Conservation (phyloP, 1,140 invertebrate genomes). For the Papilio dardanus region DNA sequence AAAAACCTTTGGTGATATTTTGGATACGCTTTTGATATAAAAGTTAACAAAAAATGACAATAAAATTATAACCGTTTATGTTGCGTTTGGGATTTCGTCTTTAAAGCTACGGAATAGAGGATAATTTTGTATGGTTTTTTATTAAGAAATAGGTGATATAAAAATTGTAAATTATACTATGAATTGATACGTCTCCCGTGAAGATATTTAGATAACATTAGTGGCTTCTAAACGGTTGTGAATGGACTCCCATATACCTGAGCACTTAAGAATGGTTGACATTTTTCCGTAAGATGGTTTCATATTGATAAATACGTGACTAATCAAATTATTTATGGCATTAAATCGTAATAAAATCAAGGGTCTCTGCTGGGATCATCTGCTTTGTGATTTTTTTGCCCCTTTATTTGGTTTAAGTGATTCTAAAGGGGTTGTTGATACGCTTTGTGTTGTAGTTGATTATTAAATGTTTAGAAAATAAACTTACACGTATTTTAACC, state of each 20-base stretch:
- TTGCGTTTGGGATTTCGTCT: conserved; percentile 4
- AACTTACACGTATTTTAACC: background rate
- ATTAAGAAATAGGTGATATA: conserved; percentile 29
- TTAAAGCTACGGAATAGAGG: conserved; percentile 39
- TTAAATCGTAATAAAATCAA: conserved; percentile 74
- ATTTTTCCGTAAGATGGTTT: conserved; percentile 74
- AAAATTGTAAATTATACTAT: conserved; percentile 47
- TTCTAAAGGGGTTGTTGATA: conserved; percentile 52
- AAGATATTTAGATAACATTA: conserved; percentile 80
- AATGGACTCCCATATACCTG: conserved; percentile 53
- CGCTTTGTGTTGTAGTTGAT: conserved; percentile 12
- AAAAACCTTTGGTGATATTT: conserved; percentile 64
- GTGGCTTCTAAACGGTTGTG: conserved; percentile 78
- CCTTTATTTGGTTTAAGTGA: conserved; percentile 42
- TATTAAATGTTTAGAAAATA: background rate
- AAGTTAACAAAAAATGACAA: conserved; percentile 53
- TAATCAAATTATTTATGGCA: conserved; percentile 82
- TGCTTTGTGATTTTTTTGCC: conserved; percentile 54
- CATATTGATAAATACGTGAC: conserved; percentile 79
- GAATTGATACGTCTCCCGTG: conserved; percentile 66
- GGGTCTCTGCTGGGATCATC: too few relatives aligned
- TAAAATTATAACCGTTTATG: conserved; percentile 53
- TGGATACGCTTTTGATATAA: conserved; percentile 66
- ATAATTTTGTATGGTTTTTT: conserved; percentile 36
- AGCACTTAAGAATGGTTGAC: conserved; percentile 69